These are phyloP conservation scores for Hypotaenidia okinawae DNA, from an alignment of 2,797 vertebrate species.

Conservation along the genomic window DNA sequence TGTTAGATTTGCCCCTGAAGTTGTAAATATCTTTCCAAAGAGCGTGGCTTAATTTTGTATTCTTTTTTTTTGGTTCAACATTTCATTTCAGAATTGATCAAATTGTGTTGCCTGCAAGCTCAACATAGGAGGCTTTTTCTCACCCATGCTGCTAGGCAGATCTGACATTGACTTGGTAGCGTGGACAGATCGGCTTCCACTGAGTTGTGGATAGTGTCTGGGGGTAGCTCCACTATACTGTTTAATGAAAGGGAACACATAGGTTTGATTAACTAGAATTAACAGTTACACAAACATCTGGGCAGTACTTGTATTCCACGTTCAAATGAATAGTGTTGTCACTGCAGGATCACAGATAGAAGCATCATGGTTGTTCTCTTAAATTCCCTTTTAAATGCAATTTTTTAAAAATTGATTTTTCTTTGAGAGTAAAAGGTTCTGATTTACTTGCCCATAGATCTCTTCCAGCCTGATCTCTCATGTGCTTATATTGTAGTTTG, in stretches of 20 bases:
- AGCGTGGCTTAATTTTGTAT: accelerated
- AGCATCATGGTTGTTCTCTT: background rate
- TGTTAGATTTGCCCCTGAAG: background rate
- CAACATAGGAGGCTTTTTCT: background rate
- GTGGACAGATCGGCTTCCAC: background rate
- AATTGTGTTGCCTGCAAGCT: background rate
- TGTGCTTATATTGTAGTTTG: background rate
- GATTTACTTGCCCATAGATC: background rate
- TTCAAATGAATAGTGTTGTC: background rate
- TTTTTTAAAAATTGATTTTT: no score
- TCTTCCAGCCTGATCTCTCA: background rate
- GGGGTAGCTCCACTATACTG: background rate
- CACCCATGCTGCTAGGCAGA: background rate
- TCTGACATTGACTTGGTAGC: background rate
- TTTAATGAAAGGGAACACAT: background rate
- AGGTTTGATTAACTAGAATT: background rate
- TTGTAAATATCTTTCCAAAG: background rate
- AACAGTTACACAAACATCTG: background rate
- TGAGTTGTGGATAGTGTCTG: background rate
- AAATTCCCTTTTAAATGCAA: background rate
- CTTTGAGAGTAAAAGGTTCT: background rate
- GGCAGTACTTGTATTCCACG: background rate
- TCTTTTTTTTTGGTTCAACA: background rate
- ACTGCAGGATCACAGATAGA: background rate
- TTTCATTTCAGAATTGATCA: background rate